Percentiles rank a stretch among this genome's conserved stretches.
These are phyloP conservation scores for Plemyria rubiginata DNA, from an alignment of 2,888 invertebrate genomes.

Conservation along the genomic window DNA sequence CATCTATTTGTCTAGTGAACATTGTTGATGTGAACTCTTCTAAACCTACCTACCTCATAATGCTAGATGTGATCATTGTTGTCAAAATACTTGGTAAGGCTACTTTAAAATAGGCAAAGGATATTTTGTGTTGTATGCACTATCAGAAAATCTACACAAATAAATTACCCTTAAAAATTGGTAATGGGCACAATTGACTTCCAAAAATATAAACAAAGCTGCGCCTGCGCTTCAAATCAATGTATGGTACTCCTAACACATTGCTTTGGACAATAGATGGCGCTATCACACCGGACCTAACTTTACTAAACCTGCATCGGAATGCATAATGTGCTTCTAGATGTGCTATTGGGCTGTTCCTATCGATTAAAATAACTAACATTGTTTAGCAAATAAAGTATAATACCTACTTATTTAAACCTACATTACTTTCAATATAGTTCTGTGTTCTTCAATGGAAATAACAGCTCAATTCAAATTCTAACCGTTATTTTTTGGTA, in stretches of 20 bases:
- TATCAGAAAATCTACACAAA: conserved; percentile 24
- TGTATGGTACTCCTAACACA: conserved; percentile 40
- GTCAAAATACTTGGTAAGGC: neutral
- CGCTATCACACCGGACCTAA: conserved; percentile 26
- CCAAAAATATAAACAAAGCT: conserved; percentile 21
- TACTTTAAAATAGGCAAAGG: neutral
- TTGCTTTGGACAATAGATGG: conserved; percentile 39
- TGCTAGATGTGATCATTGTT: neutral
- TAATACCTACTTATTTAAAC: neutral
- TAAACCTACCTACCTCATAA: neutral
- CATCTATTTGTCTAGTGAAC: conserved; percentile 20
- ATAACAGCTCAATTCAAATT: conserved; percentile 14
- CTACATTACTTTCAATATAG: neutral
- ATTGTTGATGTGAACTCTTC: conserved; percentile 19
- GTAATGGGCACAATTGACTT: conserved; percentile 33
- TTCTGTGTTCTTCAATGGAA: conserved; percentile 10
- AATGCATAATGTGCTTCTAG: conserved; percentile 68
- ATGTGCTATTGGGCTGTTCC: conserved; percentile 73
- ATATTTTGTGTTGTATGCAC: neutral
- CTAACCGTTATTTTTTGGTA: conserved; percentile 24
- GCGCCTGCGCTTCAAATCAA: conserved; percentile 37
- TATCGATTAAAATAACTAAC: conserved; percentile 17
- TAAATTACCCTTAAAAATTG: conserved; percentile 17
- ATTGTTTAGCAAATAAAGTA: too few species aligned
- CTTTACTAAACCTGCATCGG: conserved; percentile 37